phyloP scores from a whole-genome alignment of 2,797 vertebrate species.

The Fratercula arctica region DNA sequence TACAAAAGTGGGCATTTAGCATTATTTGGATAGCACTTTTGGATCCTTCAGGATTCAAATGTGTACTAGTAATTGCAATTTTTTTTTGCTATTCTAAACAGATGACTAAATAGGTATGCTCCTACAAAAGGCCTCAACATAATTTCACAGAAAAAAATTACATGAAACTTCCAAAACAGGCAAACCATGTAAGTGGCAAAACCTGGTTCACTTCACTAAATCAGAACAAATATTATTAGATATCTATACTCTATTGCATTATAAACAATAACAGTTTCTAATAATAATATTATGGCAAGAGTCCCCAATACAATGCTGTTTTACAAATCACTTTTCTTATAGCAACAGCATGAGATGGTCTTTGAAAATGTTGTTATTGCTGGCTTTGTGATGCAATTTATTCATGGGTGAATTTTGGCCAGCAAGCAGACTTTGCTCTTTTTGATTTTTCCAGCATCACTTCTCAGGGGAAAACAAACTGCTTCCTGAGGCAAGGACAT shows the following conservation, averaged over 20 bases:
- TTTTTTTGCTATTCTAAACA: not conserved
- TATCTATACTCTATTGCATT: not conserved
- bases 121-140: not conserved
- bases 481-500: conserved; percentile 29
- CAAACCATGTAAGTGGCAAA: not conserved
- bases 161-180: not conserved
- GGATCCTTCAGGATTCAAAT: not conserved
- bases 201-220: not conserved
- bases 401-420: not conserved
- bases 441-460: conserved; percentile 4
- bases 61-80: not conserved
- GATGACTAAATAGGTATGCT: not conserved
- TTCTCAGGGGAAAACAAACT: conserved; percentile 13
- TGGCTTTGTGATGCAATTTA: not conserved
- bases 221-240: not conserved
- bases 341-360: not conserved
- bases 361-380: not conserved
- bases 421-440: not conserved
- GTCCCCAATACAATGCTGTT: not conserved
- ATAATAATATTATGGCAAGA: not conserved
- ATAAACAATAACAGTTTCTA: not conserved
- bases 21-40: not conserved
- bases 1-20: not conserved
- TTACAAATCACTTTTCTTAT: not conserved
- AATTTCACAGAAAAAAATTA: not conserved